Evolutionary conservation across 2,113 vertebrate species (phyloP).

Genomic region (Trinectes maculatus): DNA sequence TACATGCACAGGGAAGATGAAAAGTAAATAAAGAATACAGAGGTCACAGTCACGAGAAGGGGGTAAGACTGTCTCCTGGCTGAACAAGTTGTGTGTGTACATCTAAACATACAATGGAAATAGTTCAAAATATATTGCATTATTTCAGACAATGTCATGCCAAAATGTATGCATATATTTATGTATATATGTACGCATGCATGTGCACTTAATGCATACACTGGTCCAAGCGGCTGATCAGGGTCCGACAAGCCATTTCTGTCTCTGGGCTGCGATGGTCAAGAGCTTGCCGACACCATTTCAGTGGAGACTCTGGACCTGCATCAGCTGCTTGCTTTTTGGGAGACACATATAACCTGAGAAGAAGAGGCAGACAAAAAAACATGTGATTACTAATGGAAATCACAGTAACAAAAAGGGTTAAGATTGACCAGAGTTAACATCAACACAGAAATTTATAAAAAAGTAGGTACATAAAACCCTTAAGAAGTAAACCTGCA

Average conservation of each 20-base stretch:
- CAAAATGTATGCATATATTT: neutral
- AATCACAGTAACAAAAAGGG: neutral
- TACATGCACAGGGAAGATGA: constrained; percentile 27
- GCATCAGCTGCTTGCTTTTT: constrained; percentile 82
- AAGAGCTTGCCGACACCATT: constrained; percentile 90
- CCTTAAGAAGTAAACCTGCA: constrained; percentile 5
- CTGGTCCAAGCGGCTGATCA: constrained; percentile 89
- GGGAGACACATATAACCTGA: constrained; percentile 90
- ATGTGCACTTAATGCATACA: constrained; percentile 71
- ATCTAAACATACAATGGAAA: neutral
- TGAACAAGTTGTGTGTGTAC: neutral
- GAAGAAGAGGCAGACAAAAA: constrained; percentile 26
- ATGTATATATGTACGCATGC: neutral
- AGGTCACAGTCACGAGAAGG: constrained; percentile 1
- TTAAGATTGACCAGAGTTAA: neutral
- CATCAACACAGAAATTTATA: too few species aligned
- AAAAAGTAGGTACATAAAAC: neutral
- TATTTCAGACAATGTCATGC: neutral
- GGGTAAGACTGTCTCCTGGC: neutral
- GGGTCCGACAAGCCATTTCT: constrained; percentile 87
- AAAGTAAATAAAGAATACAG: constrained; percentile 51
- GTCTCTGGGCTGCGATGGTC: constrained; percentile 91
- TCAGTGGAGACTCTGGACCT: constrained; percentile 83
- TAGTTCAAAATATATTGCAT: neutral
- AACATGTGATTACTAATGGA: neutral